Base-by-base conservation (phyloP, 2,113 vertebrate species). In the Cynopterus brachyotis region DNA sequence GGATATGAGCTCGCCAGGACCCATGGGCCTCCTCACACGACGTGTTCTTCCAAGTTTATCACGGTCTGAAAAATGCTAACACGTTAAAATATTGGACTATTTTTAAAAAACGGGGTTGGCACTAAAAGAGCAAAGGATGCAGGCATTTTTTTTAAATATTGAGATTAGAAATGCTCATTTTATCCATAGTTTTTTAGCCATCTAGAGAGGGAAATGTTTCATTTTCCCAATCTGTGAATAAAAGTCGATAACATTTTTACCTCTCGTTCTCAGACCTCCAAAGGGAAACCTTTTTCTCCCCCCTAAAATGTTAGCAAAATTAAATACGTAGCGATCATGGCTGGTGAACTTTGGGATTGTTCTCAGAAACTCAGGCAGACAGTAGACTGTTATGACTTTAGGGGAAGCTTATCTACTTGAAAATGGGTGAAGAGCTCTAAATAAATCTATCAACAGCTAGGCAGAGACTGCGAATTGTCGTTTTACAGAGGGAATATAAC, bases 1-100 rank as follows among this genome's bases (percentile, higher is more conserved):
- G 30, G 9, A 16, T 1, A 16, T 22, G 35, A 64, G 13, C 12
- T 40, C 0, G 0, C 3, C 6, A 1, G 40, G n/a, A 30, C 10
- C 37, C 17, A 3, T 2, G 32, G 32, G 22, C 19, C 3, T 9
- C 6, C 45, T 64, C 75, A 35, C 15, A 59, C 2, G n/a, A 26
- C 13, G 4, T 24, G 9, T 9, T 69, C 66, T 66, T 85, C 40
- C 32, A 17, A n/a, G n/a, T 66, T 17, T 3, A 26, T 22, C 17
- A 9, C 47, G 24, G 55, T 59, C 55, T 80, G 45, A 66, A n/a
- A 50, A 78, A 32, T 12, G 55, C 53, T 19, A 15, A 42, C 20
- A 17, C 30, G 13, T 35, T 19, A 42, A 82, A 82, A 24, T 42
- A 35, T 24, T 16, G 5, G 2, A 3, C 9, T 62, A 1, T 3